Evolutionary conservation across 2,113 vertebrate genomes (phyloP).

Genomic region (Gasterosteus aculeatus): DNA sequence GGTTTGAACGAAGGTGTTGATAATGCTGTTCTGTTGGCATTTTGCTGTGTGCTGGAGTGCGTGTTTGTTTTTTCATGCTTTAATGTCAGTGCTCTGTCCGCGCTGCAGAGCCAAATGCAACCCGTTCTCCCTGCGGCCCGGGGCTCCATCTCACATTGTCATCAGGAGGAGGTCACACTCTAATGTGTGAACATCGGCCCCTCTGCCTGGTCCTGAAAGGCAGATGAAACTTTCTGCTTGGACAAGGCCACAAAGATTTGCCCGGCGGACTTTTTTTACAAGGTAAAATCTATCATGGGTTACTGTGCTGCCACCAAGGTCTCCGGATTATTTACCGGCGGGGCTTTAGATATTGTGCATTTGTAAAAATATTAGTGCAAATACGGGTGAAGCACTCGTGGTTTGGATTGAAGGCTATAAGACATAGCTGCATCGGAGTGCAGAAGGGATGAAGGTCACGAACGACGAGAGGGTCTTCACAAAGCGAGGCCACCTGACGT

Average conservation of each 20-base stretch:
- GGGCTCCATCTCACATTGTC: conserved; percentile 68
- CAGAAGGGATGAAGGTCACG: neutral
- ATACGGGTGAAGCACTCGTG: neutral
- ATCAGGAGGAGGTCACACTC: conserved; percentile 58
- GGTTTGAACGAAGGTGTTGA: conserved; percentile 48
- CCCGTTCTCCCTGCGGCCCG: conserved; percentile 48
- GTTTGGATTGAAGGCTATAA: neutral
- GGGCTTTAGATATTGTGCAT: neutral
- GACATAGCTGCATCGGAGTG: neutral
- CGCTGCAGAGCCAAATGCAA: conserved; percentile 36
- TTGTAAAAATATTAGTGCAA: neutral
- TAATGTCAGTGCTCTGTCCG: neutral
- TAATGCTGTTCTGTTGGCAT: conserved; percentile 24
- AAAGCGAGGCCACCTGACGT: neutral
- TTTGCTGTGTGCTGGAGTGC: neutral
- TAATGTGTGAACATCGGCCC: conserved; percentile 68
- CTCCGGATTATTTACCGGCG: neutral
- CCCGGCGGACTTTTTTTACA: conserved; percentile 25
- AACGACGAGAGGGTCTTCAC: neutral
- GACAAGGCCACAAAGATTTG: conserved; percentile 19
- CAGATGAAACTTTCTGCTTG: conserved; percentile 44
- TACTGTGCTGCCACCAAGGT: neutral
- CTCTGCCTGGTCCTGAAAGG: conserved; percentile 42
- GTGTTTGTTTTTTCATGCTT: conserved; percentile 5
- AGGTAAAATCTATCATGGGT: neutral